These are phyloP conservation scores for Phaenicophaeus curvirostris DNA, from an alignment of 2,797 vertebrate species.

Conservation along the genomic window DNA sequence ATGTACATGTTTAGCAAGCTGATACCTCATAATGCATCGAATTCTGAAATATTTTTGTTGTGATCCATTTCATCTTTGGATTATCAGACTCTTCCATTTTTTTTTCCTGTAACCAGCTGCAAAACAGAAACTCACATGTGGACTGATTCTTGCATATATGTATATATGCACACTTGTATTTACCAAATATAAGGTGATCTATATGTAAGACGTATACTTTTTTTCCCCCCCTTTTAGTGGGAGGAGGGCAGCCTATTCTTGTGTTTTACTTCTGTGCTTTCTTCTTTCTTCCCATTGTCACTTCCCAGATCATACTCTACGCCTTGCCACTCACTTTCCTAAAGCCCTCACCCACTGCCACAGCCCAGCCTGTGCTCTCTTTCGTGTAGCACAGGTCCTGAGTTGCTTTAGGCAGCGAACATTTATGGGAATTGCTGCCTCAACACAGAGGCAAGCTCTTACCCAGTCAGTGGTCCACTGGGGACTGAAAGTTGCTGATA, in stretches of 20 bases:
- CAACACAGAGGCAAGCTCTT: neutral
- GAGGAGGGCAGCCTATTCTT: neutral
- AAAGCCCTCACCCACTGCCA: neutral
- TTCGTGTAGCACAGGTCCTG: neutral
- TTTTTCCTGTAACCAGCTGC: neutral
- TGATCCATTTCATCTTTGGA: neutral
- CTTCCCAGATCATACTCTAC: neutral
- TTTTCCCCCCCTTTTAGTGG: fast-evolving
- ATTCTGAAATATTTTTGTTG: neutral
- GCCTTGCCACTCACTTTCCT: neutral
- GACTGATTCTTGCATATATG: neutral
- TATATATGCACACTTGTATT: neutral
- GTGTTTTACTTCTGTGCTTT: neutral
- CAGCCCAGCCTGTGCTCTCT: neutral
- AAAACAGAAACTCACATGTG: neutral
- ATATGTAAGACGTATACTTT: neutral
- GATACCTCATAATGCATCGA: neutral
- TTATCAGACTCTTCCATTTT: neutral
- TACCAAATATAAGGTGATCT: neutral
- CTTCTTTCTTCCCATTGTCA: neutral
- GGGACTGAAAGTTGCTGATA: neutral
- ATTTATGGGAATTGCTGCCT: neutral
- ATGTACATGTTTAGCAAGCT: neutral
- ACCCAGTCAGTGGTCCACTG: neutral
- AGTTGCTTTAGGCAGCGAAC: neutral